A percentile compares a stretch with the other conserved stretches of the same genome.
phyloP scores from a whole-genome alignment of 2,888 invertebrate genomes.

The Cataglyphis livida region DNA sequence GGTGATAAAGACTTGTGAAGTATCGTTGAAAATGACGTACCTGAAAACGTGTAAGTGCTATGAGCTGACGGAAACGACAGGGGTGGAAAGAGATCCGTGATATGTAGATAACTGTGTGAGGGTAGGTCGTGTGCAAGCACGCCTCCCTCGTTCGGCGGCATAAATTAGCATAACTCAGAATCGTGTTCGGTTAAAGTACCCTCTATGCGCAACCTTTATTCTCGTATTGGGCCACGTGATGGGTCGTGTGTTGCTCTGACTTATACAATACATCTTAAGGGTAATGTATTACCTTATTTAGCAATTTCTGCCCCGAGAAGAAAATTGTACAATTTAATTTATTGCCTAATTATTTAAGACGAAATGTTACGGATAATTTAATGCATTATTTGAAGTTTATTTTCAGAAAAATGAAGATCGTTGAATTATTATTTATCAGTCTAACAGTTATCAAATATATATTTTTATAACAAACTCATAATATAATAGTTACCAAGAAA shows the following conservation, averaged over 20 bases:
- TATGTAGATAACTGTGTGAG: constrained; percentile 60
- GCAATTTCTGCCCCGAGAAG: constrained; percentile 21
- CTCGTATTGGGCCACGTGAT: constrained; percentile 46
- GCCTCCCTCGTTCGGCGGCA: constrained; percentile 72
- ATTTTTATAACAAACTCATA: not conserved
- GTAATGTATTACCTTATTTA: constrained; percentile 22
- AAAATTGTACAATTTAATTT: constrained; percentile 25
- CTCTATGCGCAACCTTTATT: constrained; percentile 57
- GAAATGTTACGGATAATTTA: constrained; percentile 5
- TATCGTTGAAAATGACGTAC: constrained; percentile 49
- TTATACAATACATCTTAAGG: constrained; percentile 49
- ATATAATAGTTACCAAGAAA: not conserved
- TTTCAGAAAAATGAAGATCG: not conserved
- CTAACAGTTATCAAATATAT: not conserved
- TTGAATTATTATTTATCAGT: not conserved
- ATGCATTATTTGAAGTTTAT: constrained; percentile 1
- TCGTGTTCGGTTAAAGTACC: constrained; percentile 60
- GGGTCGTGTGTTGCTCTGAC: constrained; percentile 49
- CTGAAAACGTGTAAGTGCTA: constrained; percentile 62
- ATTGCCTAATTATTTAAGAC: constrained; percentile 13
- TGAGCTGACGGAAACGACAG: constrained; percentile 57
- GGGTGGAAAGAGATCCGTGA: constrained; percentile 60
- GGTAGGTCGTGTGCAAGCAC: constrained; percentile 70
- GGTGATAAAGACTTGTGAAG: constrained; percentile 11
- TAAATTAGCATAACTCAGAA: constrained; percentile 79